Evolutionary conservation across 2,113 vertebrate species (phyloP).

Genomic region (Trochalopteron elliotii): DNA sequence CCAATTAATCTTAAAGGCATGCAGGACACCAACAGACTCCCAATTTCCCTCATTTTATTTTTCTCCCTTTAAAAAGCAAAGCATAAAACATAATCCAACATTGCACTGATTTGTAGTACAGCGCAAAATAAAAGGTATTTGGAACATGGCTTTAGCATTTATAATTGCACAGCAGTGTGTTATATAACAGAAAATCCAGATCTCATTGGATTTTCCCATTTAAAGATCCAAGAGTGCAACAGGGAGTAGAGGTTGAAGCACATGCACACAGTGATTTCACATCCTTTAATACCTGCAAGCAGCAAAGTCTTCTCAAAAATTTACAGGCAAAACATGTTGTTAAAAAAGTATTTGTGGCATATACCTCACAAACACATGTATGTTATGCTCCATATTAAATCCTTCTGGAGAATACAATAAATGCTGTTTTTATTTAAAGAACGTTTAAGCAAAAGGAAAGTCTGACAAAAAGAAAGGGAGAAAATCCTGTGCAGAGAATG

Average conservation of each 20-base stretch:
- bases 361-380: background rate
- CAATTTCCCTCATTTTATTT: background rate
- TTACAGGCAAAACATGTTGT: background rate
- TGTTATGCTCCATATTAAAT: background rate
- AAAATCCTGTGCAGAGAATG: background rate
- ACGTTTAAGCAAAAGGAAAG: background rate
- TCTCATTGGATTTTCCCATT: background rate
- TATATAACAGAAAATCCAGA: background rate
- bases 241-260: background rate
- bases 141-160: background rate
- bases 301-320: background rate
- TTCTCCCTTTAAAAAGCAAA: background rate
- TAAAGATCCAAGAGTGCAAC: background rate
- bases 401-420: background rate
- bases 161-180: background rate
- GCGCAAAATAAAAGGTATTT: conserved; percentile 3
- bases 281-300: background rate
- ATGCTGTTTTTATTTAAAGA: background rate
- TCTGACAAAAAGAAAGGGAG: background rate
- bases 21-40: background rate
- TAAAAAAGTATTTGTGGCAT: background rate
- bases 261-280: background rate
- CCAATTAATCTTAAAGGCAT: background rate
- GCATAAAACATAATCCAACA: background rate
- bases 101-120: background rate